Conservation (phyloP, 2,888 invertebrate genomes). For the Heterodera filipjevi region DNA sequence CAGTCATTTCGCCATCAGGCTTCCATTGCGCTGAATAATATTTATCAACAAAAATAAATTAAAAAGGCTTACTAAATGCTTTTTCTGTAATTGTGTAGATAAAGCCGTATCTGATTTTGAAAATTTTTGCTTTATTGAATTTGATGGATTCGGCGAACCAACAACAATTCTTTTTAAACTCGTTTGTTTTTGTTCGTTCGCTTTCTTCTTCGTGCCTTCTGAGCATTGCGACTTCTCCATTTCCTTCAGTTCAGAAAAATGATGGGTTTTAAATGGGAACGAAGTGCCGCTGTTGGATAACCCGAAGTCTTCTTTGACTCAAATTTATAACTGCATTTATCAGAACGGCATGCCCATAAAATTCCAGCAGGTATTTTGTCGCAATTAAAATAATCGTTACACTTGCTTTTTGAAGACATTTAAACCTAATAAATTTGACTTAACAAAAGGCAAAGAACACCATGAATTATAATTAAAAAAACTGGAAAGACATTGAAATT, state of each 20-base stretch:
- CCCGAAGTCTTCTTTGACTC: not conserved
- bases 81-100: not conserved
- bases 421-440: too few species aligned
- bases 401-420: too few species aligned
- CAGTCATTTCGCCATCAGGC: not conserved
- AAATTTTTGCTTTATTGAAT: not conserved
- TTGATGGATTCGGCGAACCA: not conserved
- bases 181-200: not conserved
- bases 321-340: not conserved
- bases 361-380: too few species aligned
- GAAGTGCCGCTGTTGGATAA: not conserved
- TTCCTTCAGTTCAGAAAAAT: not conserved
- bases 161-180: not conserved
- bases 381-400: too few species aligned
- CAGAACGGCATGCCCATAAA: not conserved
- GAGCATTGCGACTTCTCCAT: not conserved
- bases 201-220: not conserved
- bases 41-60: not conserved
- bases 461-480: too few species aligned
- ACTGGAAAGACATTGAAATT: too few species aligned
- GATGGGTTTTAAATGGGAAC: too few species aligned
- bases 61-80: not conserved
- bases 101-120: not conserved
- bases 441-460: too few species aligned
- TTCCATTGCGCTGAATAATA: constrained; percentile 1